Evolutionary conservation across 2,888 invertebrate species (phyloP).

Genomic region (Eumacrocentrus americanus): DNA sequence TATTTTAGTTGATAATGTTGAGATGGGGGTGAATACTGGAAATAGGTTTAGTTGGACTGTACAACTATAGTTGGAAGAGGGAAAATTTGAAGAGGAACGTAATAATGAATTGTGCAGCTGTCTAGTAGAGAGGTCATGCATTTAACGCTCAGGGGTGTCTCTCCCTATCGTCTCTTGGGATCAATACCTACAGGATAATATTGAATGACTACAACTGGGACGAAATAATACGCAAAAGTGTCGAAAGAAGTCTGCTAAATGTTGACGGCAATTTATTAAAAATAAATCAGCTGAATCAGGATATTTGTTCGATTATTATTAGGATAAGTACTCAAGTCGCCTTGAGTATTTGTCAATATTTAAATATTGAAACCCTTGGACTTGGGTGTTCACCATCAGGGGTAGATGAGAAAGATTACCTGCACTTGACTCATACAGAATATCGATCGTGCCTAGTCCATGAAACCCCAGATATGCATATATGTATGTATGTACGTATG

Average conservation of each 20-base stretch:
- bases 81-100: no score
- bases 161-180: background rate
- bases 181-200: constrained; percentile 9
- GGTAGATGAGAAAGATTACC: constrained; percentile 7
- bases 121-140: constrained; percentile 1
- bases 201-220: background rate
- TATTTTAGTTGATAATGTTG: background rate
- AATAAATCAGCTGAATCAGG: no score
- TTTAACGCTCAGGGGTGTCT: background rate
- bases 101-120: constrained; percentile 22
- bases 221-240: background rate
- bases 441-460: constrained; percentile 13
- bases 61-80: constrained; percentile 7
- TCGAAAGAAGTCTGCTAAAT: no score
- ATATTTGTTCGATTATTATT: no score
- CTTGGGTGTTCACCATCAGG: background rate
- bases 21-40: background rate
- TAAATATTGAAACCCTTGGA: background rate
- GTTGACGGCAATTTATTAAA: no score
- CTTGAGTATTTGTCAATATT: background rate
- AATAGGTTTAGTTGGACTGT: background rate
- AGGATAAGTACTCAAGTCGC: no score
- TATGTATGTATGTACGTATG: background rate
- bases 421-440: constrained; percentile 19
- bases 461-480: background rate